Conservation (phyloP, 2,797 vertebrate species). For the Falco novaeseelandiae region DNA sequence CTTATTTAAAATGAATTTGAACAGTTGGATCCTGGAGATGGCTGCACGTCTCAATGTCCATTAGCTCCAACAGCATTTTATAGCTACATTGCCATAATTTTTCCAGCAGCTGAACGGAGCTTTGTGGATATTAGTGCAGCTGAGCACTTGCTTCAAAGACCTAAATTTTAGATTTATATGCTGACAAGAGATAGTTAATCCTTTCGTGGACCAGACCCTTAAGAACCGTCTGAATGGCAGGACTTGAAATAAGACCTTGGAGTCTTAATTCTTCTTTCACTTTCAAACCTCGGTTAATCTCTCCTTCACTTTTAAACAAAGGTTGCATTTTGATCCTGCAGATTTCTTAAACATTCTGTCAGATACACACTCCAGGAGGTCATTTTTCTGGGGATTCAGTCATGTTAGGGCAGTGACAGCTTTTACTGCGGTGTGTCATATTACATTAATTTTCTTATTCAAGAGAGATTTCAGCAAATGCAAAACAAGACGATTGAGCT, state of each 20-base stretch:
- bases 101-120: not conserved
- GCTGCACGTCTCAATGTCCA: not conserved
- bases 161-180: not conserved
- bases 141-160: not conserved
- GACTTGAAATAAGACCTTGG: not conserved
- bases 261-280: conserved; percentile 5
- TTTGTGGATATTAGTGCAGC: not conserved
- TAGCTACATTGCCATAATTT: not conserved
- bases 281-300: conserved; percentile 1
- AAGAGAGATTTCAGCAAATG: not conserved
- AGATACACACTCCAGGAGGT: not conserved
- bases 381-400: not conserved
- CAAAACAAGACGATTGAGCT: not conserved
- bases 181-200: conserved; percentile 9
- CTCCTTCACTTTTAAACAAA: conserved; percentile 14
- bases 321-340: not conserved
- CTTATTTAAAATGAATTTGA: not conserved
- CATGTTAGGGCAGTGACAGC: not conserved
- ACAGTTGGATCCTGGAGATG: not conserved
- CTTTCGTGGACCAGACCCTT: not conserved
- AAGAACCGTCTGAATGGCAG: not conserved
- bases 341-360: not conserved
- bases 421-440: not conserved
- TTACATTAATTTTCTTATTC: conserved; percentile 32
- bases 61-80: not conserved